Conservation (phyloP, 2,888 invertebrate species). For the Adineta ricciae region DNA sequence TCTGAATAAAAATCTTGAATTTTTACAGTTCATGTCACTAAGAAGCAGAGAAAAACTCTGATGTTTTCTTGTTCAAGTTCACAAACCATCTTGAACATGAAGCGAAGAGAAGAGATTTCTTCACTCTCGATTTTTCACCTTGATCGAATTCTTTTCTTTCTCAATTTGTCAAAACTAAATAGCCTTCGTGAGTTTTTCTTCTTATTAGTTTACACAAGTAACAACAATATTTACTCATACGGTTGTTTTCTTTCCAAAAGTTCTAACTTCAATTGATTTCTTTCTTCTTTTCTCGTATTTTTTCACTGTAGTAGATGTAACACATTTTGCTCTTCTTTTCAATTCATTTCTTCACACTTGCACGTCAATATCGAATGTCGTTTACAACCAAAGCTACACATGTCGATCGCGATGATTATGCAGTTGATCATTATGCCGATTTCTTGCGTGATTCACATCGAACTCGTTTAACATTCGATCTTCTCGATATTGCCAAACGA, state of each 20-base stretch:
- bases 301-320: neutral
- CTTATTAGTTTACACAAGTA: neutral
- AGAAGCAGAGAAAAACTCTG: too few species aligned
- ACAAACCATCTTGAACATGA: too few species aligned
- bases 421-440: neutral
- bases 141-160: too few species aligned
- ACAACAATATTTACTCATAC: neutral
- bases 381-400: neutral
- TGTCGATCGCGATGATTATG: neutral
- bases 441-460: neutral
- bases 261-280: neutral
- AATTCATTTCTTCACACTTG: too few species aligned
- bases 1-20: too few species aligned
- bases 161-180: too few species aligned
- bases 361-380: neutral
- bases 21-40: too few species aligned
- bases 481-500: neutral
- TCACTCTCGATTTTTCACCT: too few species aligned
- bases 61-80: too few species aligned
- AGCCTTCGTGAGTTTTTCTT: neutral
- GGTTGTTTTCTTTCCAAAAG: neutral
- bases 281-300: neutral
- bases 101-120: too few species aligned
- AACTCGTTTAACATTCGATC: slow-evolving; percentile 3
- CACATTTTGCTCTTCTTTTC: neutral